Conservation (phyloP, 1,140 invertebrate genomes). For the Drosophila sp. region DNA sequence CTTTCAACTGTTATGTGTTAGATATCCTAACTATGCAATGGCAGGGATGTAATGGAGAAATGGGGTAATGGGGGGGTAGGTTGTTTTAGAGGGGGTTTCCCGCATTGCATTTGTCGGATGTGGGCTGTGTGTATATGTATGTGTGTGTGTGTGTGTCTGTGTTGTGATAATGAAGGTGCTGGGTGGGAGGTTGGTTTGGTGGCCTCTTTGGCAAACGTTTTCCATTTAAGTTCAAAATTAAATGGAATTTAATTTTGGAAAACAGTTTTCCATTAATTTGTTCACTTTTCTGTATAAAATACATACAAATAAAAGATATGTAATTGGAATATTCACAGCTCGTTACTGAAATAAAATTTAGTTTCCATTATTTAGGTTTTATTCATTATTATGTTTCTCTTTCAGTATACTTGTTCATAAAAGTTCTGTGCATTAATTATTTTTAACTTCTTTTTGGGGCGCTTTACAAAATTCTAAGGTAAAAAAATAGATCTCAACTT, state of each 20-base stretch:
- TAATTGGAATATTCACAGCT: too few species aligned
- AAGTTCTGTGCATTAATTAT: too few species aligned
- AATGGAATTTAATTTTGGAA: conserved; percentile 36
- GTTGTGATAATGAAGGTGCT: conserved; percentile 62
- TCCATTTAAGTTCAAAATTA: conserved; percentile 56
- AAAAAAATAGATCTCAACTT: too few species aligned
- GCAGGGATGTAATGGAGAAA: conserved; percentile 27
- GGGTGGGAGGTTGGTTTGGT: not conserved
- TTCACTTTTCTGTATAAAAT: too few species aligned
- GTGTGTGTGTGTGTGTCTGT: conserved; percentile 41
- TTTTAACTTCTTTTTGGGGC: too few species aligned
- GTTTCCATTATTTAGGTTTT: too few species aligned
- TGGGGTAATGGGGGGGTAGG: not conserved
- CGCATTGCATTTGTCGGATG: conserved; percentile 69
- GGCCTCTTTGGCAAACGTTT: conserved; percentile 18
- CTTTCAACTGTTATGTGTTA: conserved; percentile 72
- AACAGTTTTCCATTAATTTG: not conserved
- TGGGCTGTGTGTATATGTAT: conserved; percentile 50
- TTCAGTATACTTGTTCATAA: too few species aligned
- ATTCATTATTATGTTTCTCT: too few species aligned
- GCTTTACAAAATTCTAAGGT: too few species aligned
- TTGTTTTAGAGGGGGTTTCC: conserved; percentile 35
- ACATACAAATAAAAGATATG: too few species aligned
- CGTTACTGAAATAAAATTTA: too few species aligned
- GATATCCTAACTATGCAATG: conserved; percentile 65